Base-by-base conservation (phyloP, 2,888 invertebrate species). In the Trichopria drosophilae region DNA sequence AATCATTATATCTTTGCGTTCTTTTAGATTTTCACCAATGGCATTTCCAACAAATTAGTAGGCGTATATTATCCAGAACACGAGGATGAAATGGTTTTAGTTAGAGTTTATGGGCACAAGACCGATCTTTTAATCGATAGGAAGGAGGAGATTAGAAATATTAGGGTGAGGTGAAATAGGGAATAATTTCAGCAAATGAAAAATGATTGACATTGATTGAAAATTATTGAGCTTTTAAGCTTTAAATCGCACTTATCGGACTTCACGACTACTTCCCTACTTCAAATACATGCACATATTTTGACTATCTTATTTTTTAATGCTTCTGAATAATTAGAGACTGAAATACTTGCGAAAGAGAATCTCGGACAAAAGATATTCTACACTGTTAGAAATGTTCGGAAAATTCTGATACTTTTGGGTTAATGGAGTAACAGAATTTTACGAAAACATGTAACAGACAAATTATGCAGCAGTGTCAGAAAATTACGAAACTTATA, bases 71-170 rank as follows among this genome's bases (percentile, higher is more conserved):
- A 69, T 53, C 68, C 69, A 9, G 76, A 75, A 26, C 76, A 79
- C 51, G 73, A 74, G n/a, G 73, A 78, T 58, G 85, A 90, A 66
- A 86, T 89, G 67, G 82, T 96, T 2, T 81, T 97, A 45, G 84
- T 97, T 18, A 82, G 96, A 64, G 84, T 97, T 55, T 96, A 95
- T 79, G 97, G 97, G 20, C 84, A 88, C 65, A 93, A 93, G 76
- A 95, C 96, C 2, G 95, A 96, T 76, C 79, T 91, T 61, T 82
- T 97, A 56, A 94, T 97, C 69, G 92, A 97, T 72, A 82, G 95
- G 57, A 84, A 87, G 69, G 85, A 87, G 41, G 95, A 96, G 79
- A 84, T 85, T 49, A 82, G 84, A 58, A 74, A 73, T 57, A 73
- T 75, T 37, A 62, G 68, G 62, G 75, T 73, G 56, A 60, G 52